Evolutionary conservation across 2,888 invertebrate species (phyloP).

Genomic region (Archaeoteleia sp.): DNA sequence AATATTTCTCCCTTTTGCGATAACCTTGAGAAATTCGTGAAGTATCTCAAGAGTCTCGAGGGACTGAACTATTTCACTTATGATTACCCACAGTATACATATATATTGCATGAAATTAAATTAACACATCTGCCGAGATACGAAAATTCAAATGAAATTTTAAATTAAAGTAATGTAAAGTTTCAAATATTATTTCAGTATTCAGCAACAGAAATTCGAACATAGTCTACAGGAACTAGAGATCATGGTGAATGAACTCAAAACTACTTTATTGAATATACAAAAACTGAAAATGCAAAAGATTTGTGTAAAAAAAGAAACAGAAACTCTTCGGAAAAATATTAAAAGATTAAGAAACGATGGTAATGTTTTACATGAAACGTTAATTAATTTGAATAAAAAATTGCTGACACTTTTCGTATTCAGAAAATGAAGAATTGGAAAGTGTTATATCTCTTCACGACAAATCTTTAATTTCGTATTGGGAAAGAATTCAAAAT

Average conservation of each 20-base stretch:
- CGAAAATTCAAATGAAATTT: too few species aligned
- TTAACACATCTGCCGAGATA: too few species aligned
- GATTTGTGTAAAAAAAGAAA: slow-evolving; percentile 65
- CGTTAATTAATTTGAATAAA: neutral
- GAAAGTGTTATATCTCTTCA: slow-evolving; percentile 63
- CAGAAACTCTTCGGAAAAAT: too few species aligned
- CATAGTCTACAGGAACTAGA: slow-evolving; percentile 65
- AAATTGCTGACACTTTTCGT: slow-evolving; percentile 5
- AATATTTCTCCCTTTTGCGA: slow-evolving; percentile 55
- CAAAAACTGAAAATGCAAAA: slow-evolving; percentile 64
- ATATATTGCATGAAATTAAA: slow-evolving; percentile 11
- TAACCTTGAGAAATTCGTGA: slow-evolving; percentile 60
- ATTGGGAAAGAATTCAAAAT: slow-evolving; percentile 66
- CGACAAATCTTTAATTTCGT: slow-evolving; percentile 65
- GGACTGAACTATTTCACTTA: slow-evolving; percentile 57
- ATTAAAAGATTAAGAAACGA: slow-evolving; percentile 57
- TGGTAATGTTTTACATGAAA: slow-evolving; percentile 62
- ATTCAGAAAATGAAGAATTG: slow-evolving; percentile 42
- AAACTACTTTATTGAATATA: slow-evolving; percentile 61
- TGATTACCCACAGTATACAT: slow-evolving; percentile 63
- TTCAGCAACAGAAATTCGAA: slow-evolving; percentile 61
- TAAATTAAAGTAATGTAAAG: slow-evolving; percentile 2
- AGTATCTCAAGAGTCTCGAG: slow-evolving; percentile 56
- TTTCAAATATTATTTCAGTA: slow-evolving; percentile 52
- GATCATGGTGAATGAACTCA: slow-evolving; percentile 65